Percentiles rank a stretch among this genome's conserved stretches.
Conservation (phyloP, 2,888 invertebrate genomes). For the Hirtodrosophila duncani region DNA sequence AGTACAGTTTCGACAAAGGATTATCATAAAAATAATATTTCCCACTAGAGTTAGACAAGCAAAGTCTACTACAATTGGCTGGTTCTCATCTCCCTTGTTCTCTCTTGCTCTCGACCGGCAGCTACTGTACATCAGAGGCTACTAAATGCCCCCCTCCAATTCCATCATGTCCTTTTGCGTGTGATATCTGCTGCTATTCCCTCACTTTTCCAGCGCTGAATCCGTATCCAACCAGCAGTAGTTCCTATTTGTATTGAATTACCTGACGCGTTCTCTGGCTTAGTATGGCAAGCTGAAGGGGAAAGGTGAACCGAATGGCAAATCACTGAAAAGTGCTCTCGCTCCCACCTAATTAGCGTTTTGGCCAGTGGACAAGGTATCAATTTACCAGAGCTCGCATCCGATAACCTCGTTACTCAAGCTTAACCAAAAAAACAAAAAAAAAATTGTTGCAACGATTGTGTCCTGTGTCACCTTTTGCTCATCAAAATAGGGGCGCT, state of each 20-base stretch:
- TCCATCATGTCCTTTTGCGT: slow-evolving; percentile 45
- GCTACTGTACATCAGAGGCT: too few species aligned
- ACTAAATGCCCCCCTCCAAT: too few species aligned
- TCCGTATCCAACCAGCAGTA: slow-evolving; percentile 26
- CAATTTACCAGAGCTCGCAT: slow-evolving; percentile 63
- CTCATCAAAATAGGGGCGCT: slow-evolving; percentile 54
- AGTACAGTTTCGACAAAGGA: too few species aligned
- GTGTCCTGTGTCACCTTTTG: slow-evolving; percentile 39
- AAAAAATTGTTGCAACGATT: slow-evolving; percentile 12
- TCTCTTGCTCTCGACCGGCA: too few species aligned
- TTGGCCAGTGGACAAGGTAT: slow-evolving; percentile 57
- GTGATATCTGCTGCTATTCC: slow-evolving; percentile 51
- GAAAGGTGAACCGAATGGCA: slow-evolving; percentile 48
- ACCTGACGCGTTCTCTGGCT: slow-evolving; percentile 36
- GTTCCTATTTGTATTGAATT: slow-evolving; percentile 54
- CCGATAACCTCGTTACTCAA: slow-evolving; percentile 62
- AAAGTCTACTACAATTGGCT: too few species aligned
- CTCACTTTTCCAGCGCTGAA: not conserved
- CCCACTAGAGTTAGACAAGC: too few species aligned
- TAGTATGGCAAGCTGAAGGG: too few species aligned
- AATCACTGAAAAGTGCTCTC: slow-evolving; percentile 20
- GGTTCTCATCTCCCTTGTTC: too few species aligned
- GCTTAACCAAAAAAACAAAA: slow-evolving; percentile 17
- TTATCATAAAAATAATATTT: too few species aligned
- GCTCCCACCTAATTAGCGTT: slow-evolving; percentile 57